phyloP scores from a whole-genome alignment of 2,888 invertebrate genomes.

The Amphimallon solstitiale region DNA sequence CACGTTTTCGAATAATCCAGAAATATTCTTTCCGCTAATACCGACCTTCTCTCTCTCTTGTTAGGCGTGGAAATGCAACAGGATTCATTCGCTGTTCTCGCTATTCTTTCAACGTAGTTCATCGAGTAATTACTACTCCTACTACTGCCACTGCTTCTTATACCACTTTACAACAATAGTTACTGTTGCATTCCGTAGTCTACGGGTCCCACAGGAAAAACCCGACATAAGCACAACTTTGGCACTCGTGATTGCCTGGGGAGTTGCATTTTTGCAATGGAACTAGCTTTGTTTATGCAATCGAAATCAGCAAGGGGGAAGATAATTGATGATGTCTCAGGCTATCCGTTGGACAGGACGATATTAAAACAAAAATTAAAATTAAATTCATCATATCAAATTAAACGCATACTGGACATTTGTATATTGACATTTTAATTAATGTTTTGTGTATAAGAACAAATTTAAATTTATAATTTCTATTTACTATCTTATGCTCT shows the following conservation, averaged over 20 bases:
- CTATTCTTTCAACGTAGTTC: background rate
- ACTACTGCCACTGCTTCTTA: constrained; percentile 21
- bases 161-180: constrained; percentile 17
- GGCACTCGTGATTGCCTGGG: constrained; percentile 57
- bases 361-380: too few species aligned
- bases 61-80: constrained; percentile 49
- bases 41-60: constrained; percentile 46
- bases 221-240: constrained; percentile 54
- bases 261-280: constrained; percentile 53
- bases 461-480: too few species aligned
- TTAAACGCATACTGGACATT: too few species aligned
- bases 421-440: too few species aligned
- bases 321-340: constrained; percentile 41
- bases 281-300: constrained; percentile 48
- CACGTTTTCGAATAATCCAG: constrained; percentile 24
- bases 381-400: too few species aligned
- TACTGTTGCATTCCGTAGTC: constrained; percentile 54
- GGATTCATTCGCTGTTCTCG: constrained; percentile 38
- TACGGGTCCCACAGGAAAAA: constrained; percentile 51
- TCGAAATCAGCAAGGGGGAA: constrained; percentile 46
- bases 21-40: constrained; percentile 36
- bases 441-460: too few species aligned
- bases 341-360: too few species aligned
- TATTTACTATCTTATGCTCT: too few species aligned
- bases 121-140: constrained; percentile 16